These are phyloP conservation scores for Poeciliopsis occidentalis DNA, from an alignment of 2,113 vertebrate species.

Conservation along the genomic window DNA sequence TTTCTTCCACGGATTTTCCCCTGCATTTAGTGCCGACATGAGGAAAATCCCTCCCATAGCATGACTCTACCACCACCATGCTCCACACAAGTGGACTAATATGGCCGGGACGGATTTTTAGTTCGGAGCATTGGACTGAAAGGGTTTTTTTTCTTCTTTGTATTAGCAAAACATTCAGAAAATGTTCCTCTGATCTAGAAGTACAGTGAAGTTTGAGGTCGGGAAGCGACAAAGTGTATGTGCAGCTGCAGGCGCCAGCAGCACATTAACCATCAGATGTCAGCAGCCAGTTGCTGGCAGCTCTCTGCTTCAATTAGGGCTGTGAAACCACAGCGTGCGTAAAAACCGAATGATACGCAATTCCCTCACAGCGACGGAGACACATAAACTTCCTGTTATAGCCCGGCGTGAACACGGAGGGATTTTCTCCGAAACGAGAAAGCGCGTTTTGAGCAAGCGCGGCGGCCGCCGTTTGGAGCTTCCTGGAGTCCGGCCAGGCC, in stretches of 20 bases:
- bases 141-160: not conserved
- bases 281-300: slow-evolving; percentile 42
- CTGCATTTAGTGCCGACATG: too few relatives aligned
- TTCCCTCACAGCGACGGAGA: slow-evolving; percentile 19
- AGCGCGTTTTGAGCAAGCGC: slow-evolving; percentile 9
- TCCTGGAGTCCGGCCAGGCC: slow-evolving; percentile 15
- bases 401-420: slow-evolving; percentile 20
- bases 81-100: too few relatives aligned
- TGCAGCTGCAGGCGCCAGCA: not conserved
- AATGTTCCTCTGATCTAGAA: not conserved
- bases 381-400: slow-evolving; percentile 34
- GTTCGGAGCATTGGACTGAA: too few relatives aligned
- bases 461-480: not conserved
- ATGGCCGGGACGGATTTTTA: too few relatives aligned
- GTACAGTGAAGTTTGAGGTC: not conserved
- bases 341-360: slow-evolving; percentile 31
- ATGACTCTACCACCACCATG: too few relatives aligned
- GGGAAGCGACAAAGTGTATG: not conserved
- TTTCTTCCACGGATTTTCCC: too few relatives aligned
- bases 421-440: slow-evolving; percentile 36
- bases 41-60: too few relatives aligned
- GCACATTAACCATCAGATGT: slow-evolving; percentile 46
- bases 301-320: slow-evolving; percentile 26
- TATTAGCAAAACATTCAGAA: not conserved
- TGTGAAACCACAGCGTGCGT: slow-evolving; percentile 35